phyloP scores from a whole-genome alignment of 2,888 invertebrate species.

The Tinea pellionella region DNA sequence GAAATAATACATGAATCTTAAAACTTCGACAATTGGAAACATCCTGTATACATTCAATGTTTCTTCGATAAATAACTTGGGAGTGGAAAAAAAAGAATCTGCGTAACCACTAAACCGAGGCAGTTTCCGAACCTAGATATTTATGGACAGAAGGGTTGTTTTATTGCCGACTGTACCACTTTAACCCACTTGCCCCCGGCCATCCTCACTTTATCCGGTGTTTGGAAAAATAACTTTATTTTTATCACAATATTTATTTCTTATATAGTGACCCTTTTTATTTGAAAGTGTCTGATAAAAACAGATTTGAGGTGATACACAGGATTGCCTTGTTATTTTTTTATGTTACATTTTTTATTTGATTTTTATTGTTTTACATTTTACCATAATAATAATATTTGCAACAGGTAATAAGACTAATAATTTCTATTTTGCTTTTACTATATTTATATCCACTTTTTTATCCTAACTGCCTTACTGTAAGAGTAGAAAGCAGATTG shows the following conservation, averaged over 20 bases:
- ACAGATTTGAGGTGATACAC: constrained; percentile 35
- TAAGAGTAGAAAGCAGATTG: no score
- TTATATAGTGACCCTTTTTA: constrained; percentile 32
- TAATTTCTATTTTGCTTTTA: no score
- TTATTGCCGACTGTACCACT: constrained; percentile 58
- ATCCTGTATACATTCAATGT: constrained; percentile 27
- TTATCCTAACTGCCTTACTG: no score
- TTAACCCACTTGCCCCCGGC: constrained; percentile 65
- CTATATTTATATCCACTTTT: no score
- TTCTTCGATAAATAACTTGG: constrained; percentile 57
- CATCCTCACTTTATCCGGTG: constrained; percentile 53
- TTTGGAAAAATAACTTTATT: constrained; percentile 59
- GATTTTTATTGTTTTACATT: not conserved
- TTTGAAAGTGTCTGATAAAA: constrained; percentile 41
- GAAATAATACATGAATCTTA: no score
- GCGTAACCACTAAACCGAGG: constrained; percentile 59
- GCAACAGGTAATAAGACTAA: no score
- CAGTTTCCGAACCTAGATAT: constrained; percentile 64
- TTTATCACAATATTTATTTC: constrained; percentile 59
- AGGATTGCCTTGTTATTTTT: constrained; percentile 8
- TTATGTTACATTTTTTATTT: not conserved
- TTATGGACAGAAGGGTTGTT: constrained; percentile 66
- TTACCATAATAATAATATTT: not conserved
- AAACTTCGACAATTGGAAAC: constrained; percentile 15
- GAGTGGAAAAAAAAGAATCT: constrained; percentile 44